Conservation (phyloP, 2,797 vertebrate species). For the Betta splendens region DNA sequence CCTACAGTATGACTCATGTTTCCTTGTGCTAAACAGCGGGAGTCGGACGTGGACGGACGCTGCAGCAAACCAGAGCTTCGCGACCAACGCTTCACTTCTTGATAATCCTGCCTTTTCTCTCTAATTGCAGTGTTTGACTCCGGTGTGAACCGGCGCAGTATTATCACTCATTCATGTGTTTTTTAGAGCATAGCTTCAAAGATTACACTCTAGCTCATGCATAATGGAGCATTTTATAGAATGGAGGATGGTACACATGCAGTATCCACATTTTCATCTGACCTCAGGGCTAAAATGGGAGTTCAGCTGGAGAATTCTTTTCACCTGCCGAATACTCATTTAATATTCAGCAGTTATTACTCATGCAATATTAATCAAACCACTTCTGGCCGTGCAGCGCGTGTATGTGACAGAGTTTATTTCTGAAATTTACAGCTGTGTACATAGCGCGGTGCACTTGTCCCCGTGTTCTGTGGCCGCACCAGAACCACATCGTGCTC, state of each 20-base stretch:
- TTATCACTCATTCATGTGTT: constrained; percentile 28
- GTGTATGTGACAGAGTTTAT: constrained; percentile 23
- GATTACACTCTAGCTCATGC: constrained; percentile 42
- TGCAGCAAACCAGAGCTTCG: no score
- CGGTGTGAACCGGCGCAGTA: background rate
- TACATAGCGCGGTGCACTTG: background rate
- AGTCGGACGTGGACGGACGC: no score
- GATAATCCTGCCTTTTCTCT: constrained; percentile 25
- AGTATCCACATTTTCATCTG: constrained; percentile 31
- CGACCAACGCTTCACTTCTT: constrained; percentile 6
- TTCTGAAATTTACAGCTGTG: constrained; percentile 22
- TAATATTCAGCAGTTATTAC: constrained; percentile 47
- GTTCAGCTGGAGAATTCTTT: constrained; percentile 32
- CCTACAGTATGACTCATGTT: constrained; percentile 52
- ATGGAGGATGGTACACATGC: constrained; percentile 12
- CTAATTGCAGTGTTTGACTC: constrained; percentile 36
- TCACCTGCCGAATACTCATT: constrained; percentile 45
- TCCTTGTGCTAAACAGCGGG: no score
- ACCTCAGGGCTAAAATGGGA: constrained; percentile 30
- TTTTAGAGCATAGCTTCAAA: constrained; percentile 27
- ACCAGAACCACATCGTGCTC: background rate
- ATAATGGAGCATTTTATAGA: constrained; percentile 52
- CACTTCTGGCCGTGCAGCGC: constrained; percentile 29
- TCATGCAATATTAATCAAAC: constrained; percentile 61
- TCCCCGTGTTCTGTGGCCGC: constrained; percentile 2